Conservation (phyloP, 2,113 vertebrate species). For the Danio rerio region DNA sequence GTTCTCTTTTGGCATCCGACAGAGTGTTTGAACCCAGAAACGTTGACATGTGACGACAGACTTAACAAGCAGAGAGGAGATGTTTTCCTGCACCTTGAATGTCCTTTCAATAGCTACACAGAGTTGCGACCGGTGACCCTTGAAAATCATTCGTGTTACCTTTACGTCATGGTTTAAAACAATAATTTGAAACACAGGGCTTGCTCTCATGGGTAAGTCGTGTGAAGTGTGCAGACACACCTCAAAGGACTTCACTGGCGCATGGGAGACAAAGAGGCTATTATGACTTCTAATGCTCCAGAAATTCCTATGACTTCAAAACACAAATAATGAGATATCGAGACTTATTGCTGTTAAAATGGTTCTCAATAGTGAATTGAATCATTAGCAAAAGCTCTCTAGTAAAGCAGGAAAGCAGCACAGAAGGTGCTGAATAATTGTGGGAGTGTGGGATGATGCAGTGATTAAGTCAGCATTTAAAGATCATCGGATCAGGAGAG, state of each 20-base stretch:
- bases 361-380: neutral
- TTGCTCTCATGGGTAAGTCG: constrained; percentile 27
- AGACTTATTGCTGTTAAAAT: constrained; percentile 22
- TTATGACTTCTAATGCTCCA: constrained; percentile 11
- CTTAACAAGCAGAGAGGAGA: neutral
- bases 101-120: neutral
- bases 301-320: constrained; percentile 47
- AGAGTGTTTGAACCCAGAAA: no score
- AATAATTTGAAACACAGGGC: constrained; percentile 36
- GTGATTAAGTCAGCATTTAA: constrained; percentile 1
- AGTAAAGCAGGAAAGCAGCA: neutral
- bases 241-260: constrained; percentile 3
- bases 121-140: neutral
- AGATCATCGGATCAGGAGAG: constrained; percentile 7
- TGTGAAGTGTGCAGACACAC: neutral
- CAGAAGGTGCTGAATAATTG: constrained; percentile 2
- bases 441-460: constrained; percentile 9
- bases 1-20: no score
- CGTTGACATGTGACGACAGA: no score
- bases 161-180: constrained; percentile 51
- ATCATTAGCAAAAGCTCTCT: neutral
- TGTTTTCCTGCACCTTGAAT: neutral
- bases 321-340: constrained; percentile 24
- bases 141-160: neutral
- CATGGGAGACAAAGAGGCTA: neutral